A percentile compares a stretch with the other conserved stretches of the same genome.
Conservation (phyloP, 2,113 vertebrate genomes). For the Eurypyga helias region DNA sequence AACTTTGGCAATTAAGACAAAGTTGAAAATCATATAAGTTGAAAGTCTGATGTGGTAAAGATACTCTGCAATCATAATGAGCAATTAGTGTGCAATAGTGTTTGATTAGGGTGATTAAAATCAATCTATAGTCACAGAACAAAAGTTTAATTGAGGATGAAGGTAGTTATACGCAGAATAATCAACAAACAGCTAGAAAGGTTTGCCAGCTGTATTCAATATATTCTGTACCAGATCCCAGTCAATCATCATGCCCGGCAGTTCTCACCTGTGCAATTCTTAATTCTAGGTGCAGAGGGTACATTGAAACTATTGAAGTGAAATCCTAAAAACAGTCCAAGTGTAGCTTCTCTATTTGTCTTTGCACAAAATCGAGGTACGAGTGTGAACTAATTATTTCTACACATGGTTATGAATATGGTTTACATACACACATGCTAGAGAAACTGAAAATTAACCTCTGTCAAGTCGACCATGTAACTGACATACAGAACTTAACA, state of each 20-base stretch:
- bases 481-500: background rate
- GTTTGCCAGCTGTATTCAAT: background rate
- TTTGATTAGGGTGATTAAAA: constrained; percentile 53
- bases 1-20: constrained; percentile 39
- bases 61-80: background rate
- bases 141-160: constrained; percentile 2
- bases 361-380: background rate
- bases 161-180: background rate
- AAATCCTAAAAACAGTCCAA: background rate
- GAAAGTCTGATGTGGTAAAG: constrained; percentile 13
- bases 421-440: background rate
- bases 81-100: background rate
- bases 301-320: background rate
- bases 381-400: background rate
- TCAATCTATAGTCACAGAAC: background rate
- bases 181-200: background rate
- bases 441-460: background rate
- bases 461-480: background rate
- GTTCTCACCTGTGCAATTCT: background rate
- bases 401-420: background rate
- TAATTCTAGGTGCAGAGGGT: background rate
- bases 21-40: constrained; percentile 18
- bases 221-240: background rate
- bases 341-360: background rate
- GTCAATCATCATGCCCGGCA: fast-evolving